phyloP scores from a whole-genome alignment of 2,888 invertebrate genomes.

The Clanis bilineata region DNA sequence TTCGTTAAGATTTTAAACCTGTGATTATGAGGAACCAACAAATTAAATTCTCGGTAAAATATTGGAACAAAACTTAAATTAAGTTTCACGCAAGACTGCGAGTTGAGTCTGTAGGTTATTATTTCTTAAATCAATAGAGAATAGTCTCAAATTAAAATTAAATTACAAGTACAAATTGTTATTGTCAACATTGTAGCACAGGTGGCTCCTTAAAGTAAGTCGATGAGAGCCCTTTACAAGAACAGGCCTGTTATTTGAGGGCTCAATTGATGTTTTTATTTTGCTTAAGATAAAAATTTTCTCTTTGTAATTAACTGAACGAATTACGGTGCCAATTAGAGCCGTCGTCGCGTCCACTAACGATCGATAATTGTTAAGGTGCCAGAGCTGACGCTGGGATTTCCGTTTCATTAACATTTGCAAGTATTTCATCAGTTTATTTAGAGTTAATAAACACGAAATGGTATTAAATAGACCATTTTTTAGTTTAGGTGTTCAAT shows the following conservation, averaged over 20 bases:
- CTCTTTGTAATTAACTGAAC: slow-evolving; percentile 51
- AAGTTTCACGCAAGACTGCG: not conserved
- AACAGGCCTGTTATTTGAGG: slow-evolving; percentile 25
- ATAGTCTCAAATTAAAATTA: not conserved
- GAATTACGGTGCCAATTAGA: slow-evolving; percentile 52
- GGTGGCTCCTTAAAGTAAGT: not conserved
- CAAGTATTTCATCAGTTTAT: slow-evolving; percentile 7
- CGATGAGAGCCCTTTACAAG: not conserved
- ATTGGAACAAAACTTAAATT: not conserved
- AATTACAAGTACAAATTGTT: not conserved
- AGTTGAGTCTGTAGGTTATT: not conserved
- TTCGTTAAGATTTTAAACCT: no score
- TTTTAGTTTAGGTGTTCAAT: not conserved
- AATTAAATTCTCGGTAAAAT: not conserved
- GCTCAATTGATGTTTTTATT: slow-evolving; percentile 27
- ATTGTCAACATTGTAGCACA: not conserved
- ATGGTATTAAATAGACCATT: not conserved
- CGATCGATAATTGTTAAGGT: slow-evolving; percentile 24
- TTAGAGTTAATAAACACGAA: not conserved
- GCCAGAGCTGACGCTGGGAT: not conserved
- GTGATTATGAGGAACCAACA: not conserved
- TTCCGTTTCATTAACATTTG: slow-evolving; percentile 6
- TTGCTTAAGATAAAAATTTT: slow-evolving; percentile 33
- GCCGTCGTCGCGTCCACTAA: slow-evolving; percentile 28
- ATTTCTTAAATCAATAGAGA: not conserved